Base-by-base conservation (phyloP, 2,888 invertebrate genomes). In the Cryptus armator region DNA sequence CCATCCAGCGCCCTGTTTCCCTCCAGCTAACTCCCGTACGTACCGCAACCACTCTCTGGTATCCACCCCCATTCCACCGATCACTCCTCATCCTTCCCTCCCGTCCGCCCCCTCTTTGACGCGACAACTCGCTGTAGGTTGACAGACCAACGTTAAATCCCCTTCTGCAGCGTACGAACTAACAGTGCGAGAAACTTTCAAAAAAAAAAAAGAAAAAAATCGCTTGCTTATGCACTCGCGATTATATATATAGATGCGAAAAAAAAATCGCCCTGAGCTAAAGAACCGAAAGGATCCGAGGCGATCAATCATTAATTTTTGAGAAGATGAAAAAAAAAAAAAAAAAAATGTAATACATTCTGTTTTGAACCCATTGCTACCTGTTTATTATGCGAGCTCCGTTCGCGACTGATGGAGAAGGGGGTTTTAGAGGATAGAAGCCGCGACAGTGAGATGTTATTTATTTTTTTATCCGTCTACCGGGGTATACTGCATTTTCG, bases 81-180 rank as follows among this genome's bases (percentile, higher is more conserved):
- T 62, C 85, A 56, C 72, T 16, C 75, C 64, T 48, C 75, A 75
- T 64, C 51, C 64, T 7, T 37, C 37, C 64, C 48, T 53, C 37
- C 16, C 24, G 2, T 19, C 10, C 76, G 37, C 24, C 53, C 32
- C 44, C 37, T 32, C 19, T 19, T 29, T 59, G 16, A 67, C 66
- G 62, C 43, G 68, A 81, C 68, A 81, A 75, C 62, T 62, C 85
- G 67, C 74, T 83, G 86, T 85, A 86, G 87, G 85, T 89, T 90
- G 89, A 89, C 89, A 87, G 88, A 89, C 85, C 87, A 89, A 89
- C 88, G 85, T 88, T 88, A 86, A 83, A 88, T 87, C 83, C 48
- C 46, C 48, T 48, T 67, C 16, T 66, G 2, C 64, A 62, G 10
- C 59, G 2, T 32, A 4, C n/a, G 4, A 4, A 14, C 24, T 6